Percentiles rank a stretch among this genome's conserved stretches.
phyloP scores from a whole-genome alignment of 1,140 invertebrate genomes.

The Euura saliciscinereae region DNA sequence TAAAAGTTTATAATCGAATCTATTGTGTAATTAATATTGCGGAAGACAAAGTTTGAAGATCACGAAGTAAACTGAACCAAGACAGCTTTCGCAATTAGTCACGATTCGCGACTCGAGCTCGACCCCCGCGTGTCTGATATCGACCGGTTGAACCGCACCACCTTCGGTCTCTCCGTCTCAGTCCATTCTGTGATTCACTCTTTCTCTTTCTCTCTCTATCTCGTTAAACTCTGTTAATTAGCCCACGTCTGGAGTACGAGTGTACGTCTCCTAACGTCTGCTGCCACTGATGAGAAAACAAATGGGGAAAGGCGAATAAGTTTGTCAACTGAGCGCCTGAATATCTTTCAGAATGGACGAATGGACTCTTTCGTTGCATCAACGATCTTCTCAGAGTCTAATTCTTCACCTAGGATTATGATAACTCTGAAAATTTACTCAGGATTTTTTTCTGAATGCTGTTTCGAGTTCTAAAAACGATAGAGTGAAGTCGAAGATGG shows the following conservation, averaged over 20 bases:
- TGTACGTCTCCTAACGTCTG: background rate
- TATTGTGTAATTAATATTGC: too few relatives aligned
- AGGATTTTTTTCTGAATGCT: too few relatives aligned
- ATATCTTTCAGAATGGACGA: too few relatives aligned
- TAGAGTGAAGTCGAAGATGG: too few relatives aligned
- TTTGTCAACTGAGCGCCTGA: too few relatives aligned
- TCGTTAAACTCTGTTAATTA: constrained; percentile 4
- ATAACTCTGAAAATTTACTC: too few relatives aligned
- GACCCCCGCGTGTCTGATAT: background rate
- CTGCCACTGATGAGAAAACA: background rate
- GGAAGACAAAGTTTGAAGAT: too few relatives aligned
- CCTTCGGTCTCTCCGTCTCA: background rate
- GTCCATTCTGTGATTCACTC: background rate
- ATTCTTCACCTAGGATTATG: too few relatives aligned
- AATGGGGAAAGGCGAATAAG: background rate
- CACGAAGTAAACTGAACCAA: background rate
- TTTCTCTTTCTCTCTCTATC: background rate
- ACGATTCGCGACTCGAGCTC: background rate
- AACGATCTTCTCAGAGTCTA: too few relatives aligned
- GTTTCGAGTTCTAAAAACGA: too few relatives aligned
- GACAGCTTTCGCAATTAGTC: background rate
- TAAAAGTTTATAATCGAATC: too few relatives aligned
- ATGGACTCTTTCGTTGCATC: too few relatives aligned
- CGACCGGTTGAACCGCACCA: background rate
- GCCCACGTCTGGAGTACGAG: background rate